Evolutionary conservation across 2,113 vertebrate species (phyloP).

Genomic region (Tachuris rubrigastra): DNA sequence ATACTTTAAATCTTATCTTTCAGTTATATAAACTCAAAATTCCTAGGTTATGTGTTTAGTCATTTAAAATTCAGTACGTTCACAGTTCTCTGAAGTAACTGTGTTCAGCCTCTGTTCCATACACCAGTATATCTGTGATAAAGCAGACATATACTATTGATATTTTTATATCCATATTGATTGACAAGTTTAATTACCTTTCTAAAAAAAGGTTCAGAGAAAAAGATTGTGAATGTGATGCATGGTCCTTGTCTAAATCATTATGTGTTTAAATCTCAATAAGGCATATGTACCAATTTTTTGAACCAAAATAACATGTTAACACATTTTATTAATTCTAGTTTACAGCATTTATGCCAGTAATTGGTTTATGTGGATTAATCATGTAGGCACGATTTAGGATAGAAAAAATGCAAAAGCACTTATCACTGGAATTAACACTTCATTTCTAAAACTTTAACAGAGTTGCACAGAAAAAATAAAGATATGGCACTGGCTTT

Average conservation of each 20-base stretch:
- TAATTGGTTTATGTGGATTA: background rate
- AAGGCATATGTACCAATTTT: background rate
- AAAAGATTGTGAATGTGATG: background rate
- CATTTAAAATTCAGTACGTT: background rate
- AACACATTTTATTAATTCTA: background rate
- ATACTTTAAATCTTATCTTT: background rate
- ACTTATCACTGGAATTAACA: background rate
- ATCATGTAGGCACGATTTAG: background rate
- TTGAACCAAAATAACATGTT: background rate
- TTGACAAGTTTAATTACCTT: background rate
- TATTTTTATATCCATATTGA: background rate
- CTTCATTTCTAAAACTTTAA: background rate
- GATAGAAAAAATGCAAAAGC: background rate
- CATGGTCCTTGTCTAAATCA: background rate
- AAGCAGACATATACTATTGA: background rate
- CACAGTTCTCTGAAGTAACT: background rate
- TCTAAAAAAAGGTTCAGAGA: background rate
- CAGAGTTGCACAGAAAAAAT: background rate
- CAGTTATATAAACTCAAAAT: background rate
- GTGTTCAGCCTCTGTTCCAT: background rate
- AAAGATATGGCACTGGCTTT: background rate
- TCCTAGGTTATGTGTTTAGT: background rate
- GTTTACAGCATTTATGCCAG: background rate
- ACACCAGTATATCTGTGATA: background rate
- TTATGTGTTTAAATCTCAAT: background rate